Percentiles rank a stretch among this genome's conserved stretches.
Conservation (phyloP, 2,797 vertebrate genomes). For the Enteromius mattozi region DNA sequence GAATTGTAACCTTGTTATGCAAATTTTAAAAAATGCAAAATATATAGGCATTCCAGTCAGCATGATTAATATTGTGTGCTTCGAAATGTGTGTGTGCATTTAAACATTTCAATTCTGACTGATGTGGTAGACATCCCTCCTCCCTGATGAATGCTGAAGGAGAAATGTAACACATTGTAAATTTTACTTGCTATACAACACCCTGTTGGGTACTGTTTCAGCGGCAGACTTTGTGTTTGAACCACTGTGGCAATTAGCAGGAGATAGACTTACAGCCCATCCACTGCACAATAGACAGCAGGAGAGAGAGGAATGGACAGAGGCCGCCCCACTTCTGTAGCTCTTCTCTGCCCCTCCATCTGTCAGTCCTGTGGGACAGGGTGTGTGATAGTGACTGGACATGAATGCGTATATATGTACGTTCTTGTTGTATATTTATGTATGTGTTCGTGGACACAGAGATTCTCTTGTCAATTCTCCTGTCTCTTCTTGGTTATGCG, state of each 20-base stretch:
- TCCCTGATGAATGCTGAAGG: constrained; percentile 60
- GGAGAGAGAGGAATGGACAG: constrained; percentile 37
- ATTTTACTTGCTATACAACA: constrained; percentile 74
- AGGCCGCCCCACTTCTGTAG: constrained; percentile 60
- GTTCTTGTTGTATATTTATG: constrained; percentile 14
- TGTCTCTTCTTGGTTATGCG: not conserved
- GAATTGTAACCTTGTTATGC: not conserved
- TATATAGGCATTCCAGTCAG: not conserved
- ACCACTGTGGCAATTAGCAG: constrained; percentile 79
- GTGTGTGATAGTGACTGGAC: constrained; percentile 53
- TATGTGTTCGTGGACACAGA: not conserved
- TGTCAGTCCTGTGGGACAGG: constrained; percentile 74
- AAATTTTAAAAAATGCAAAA: not conserved
- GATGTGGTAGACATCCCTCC: constrained; percentile 32
- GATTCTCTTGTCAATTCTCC: not conserved
- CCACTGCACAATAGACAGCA: constrained; percentile 72
- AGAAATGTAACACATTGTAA: constrained; percentile 78
- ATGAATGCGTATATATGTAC: constrained; percentile 35
- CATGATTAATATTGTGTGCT: not conserved
- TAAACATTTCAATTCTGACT: constrained; percentile 28
- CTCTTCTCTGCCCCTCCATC: constrained; percentile 74
- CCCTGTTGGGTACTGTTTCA: constrained; percentile 74
- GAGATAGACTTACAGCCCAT: constrained; percentile 80
- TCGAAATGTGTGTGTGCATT: not conserved
- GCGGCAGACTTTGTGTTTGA: constrained; percentile 79